Evolutionary conservation across 2,888 invertebrate species (phyloP), one percentile per base, ranked within the genome.

Genomic region (Troides oblongomaculatus): DNA sequence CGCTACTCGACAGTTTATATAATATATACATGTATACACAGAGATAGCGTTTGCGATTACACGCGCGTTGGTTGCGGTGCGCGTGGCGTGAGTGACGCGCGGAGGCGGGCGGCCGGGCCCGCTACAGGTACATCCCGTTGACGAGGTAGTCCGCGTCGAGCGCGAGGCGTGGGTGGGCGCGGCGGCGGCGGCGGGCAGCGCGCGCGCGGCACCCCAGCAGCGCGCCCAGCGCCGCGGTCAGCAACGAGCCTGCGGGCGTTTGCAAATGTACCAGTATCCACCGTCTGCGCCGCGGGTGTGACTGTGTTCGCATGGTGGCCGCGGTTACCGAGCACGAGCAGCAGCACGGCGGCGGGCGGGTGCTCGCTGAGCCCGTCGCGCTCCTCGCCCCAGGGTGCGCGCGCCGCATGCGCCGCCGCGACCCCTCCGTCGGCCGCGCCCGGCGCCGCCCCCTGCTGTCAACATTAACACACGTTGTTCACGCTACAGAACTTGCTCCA

Each of bases 131-230:
- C 98, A 99, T 99, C 81, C 99, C 99, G 91, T 99, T 99, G 78
- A 99, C 98, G 79, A 99, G 94, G 90, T 98, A 99, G 93, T 99
- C 99, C 0, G 98, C 98, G 90, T 99, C 99, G 86, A 98, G 97
- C 50, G 97, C 96, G 82, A 96, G 96, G 23, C 96, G 94, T 64
- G 96, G 95, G 86, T 97, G 94, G 56, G 96, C 94, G 86, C 97
- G 96, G 71, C 96, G 96, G 63, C 96, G 96, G 77, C 96, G 94
- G 75, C 97, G 94, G 23, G 97, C 96, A 71, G 96, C 96, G 76
- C 97, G 94, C 84, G 97, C 93, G 66, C 98, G 94, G 83, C 97
- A 98, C 39, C 95, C 97, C 75, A 97, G 95, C 79, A 98, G 91
- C 70, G 96, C 94, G 63, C 96, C 95, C 94, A 98, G 94, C 61